phyloP scores from a whole-genome alignment of 2,888 invertebrate species.

The Phrixothrix hirtus region DNA sequence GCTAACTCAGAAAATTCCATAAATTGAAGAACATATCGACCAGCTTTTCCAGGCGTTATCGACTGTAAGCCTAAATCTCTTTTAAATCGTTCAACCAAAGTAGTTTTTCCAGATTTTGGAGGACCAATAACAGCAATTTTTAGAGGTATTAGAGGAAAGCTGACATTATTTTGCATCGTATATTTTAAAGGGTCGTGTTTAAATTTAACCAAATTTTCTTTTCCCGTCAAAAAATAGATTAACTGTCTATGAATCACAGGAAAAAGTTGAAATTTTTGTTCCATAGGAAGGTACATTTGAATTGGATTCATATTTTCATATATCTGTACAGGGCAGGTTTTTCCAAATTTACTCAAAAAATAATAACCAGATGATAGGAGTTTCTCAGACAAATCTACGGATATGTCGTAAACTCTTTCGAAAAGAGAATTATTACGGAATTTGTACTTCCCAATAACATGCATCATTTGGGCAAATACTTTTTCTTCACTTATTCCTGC shows the following conservation, averaged over 20 bases:
- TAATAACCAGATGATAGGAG: slow-evolving; percentile 63
- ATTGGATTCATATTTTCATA: slow-evolving; percentile 58
- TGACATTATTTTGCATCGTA: slow-evolving; percentile 53
- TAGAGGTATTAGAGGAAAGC: slow-evolving; percentile 59
- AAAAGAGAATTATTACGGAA: slow-evolving; percentile 60
- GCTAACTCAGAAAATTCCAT: slow-evolving; percentile 61
- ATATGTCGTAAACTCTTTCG: slow-evolving; percentile 62
- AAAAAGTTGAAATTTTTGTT: slow-evolving; percentile 55
- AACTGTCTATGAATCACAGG: slow-evolving; percentile 63
- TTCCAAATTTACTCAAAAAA: slow-evolving; percentile 66
- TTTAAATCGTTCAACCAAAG: slow-evolving; percentile 60
- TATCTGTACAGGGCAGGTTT: slow-evolving; percentile 68
- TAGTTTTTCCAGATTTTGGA: slow-evolving; percentile 66
- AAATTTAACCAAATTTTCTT: slow-evolving; percentile 59
- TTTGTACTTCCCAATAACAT: slow-evolving; percentile 50
- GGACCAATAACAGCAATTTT: slow-evolving; percentile 64
- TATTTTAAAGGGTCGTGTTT: slow-evolving; percentile 63
- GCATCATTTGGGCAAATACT: slow-evolving; percentile 43
- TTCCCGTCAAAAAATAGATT: slow-evolving; percentile 63
- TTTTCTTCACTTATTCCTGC: slow-evolving; percentile 50
- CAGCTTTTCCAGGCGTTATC: slow-evolving; percentile 61
- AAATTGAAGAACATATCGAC: slow-evolving; percentile 58
- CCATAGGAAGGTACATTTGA: slow-evolving; percentile 58
- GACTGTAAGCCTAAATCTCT: slow-evolving; percentile 60
- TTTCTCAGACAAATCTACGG: slow-evolving; percentile 61